Conservation (phyloP, 2,113 vertebrate genomes). For the Gorsachius goisagi region DNA sequence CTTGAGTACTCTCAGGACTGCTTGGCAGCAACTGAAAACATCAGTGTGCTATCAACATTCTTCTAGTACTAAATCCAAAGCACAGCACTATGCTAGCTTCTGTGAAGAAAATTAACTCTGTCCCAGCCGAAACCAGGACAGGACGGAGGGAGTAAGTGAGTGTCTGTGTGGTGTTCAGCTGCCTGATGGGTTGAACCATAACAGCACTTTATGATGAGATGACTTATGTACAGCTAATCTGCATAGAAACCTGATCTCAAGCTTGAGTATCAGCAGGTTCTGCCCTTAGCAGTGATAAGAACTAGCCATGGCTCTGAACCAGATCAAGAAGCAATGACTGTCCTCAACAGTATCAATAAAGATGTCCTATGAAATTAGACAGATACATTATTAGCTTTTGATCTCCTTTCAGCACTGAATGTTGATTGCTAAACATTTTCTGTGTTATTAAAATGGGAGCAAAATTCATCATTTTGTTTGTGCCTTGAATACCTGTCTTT, state of each 20-base stretch:
- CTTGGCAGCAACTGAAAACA: too few species aligned
- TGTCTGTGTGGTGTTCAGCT: too few species aligned
- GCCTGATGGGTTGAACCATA: too few species aligned
- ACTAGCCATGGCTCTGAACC: neutral
- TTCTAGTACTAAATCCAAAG: too few species aligned
- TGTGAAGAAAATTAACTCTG: too few species aligned
- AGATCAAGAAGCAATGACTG: neutral
- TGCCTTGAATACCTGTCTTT: neutral
- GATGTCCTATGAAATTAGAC: neutral
- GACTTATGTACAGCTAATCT: neutral
- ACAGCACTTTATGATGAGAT: neutral
- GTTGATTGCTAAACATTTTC: neutral
- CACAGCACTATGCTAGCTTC: too few species aligned
- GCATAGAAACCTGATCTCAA: neutral
- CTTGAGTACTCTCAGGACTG: too few species aligned
- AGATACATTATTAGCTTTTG: neutral
- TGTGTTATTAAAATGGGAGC: neutral
- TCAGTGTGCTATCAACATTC: too few species aligned
- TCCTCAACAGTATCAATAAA: neutral
- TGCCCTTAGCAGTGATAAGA: neutral
- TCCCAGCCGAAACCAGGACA: too few species aligned
- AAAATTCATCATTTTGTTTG: accelerated
- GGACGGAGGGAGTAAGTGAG: too few species aligned
- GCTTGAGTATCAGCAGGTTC: neutral
- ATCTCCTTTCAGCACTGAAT: neutral